A percentile compares a stretch with the other conserved stretches of the same genome.
phyloP scores from a whole-genome alignment of 2,113 vertebrate species.

The Nannospalax galili region DNA sequence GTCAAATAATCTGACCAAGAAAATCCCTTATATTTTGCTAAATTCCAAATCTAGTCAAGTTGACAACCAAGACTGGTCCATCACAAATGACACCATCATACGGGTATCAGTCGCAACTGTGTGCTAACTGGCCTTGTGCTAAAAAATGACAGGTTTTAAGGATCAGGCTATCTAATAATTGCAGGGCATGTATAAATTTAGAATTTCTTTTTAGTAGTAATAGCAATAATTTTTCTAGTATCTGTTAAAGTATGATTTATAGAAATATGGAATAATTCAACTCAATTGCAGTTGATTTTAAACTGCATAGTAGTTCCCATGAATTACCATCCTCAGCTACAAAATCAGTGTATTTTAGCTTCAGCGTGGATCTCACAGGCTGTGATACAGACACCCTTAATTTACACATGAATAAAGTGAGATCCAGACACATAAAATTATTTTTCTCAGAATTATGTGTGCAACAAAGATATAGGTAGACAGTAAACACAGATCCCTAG shows the following conservation, averaged over 20 bases:
- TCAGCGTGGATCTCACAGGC: background rate
- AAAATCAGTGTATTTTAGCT: constrained; percentile 58
- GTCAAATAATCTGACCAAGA: too few species aligned
- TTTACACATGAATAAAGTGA: constrained; percentile 52
- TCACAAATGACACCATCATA: background rate
- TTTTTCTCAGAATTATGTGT: constrained; percentile 40
- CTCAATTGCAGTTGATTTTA: constrained; percentile 52
- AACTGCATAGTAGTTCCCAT: constrained; percentile 13
- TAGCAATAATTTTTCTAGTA: constrained; percentile 28
- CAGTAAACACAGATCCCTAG: constrained; percentile 26
- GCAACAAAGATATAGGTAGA: constrained; percentile 46
- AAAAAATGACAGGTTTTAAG: background rate
- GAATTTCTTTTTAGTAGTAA: constrained; percentile 18
- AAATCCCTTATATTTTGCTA: too few species aligned
- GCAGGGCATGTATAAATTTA: constrained; percentile 17
- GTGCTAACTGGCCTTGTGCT: background rate
- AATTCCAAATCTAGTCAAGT: too few species aligned
- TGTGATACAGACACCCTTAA: background rate
- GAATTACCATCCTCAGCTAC: constrained; percentile 55
- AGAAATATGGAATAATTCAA: constrained; percentile 63
- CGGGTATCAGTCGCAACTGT: background rate
- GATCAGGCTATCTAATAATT: background rate
- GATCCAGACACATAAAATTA: constrained; percentile 31
- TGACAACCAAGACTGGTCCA: too few species aligned
- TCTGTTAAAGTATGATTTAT: constrained; percentile 18